phyloP scores from a whole-genome alignment of 2,888 invertebrate genomes.

The Lepeophtheirus nordmannii region DNA sequence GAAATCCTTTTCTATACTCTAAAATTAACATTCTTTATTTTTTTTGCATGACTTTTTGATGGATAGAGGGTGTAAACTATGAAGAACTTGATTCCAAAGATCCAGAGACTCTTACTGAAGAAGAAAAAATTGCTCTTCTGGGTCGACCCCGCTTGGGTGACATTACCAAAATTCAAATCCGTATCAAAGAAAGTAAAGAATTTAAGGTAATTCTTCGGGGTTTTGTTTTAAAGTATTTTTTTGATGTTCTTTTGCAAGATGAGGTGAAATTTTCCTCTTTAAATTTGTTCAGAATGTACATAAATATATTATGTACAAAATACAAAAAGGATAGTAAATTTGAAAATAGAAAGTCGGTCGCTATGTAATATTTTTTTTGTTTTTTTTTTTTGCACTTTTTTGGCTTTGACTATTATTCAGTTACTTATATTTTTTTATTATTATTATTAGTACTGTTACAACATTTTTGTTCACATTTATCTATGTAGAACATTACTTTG shows the following conservation, averaged over 20 bases:
- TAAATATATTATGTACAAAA: not conserved
- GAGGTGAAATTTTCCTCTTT: no score
- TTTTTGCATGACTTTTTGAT: not conserved
- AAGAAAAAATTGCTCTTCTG: constrained; percentile 70
- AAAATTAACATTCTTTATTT: not conserved
- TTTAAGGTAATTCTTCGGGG: constrained; percentile 60
- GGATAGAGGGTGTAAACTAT: constrained; percentile 24
- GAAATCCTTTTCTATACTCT: no score
- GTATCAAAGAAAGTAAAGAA: constrained; percentile 93
- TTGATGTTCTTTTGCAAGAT: not conserved
- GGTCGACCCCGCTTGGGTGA: constrained; percentile 86
- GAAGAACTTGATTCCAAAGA: constrained; percentile 38
- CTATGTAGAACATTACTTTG: no score
- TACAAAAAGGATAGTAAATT: no score
- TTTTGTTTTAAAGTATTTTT: constrained; percentile 28
- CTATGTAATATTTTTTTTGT: no score
- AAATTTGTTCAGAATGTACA: no score
- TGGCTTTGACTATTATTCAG: no score
- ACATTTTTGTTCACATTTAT: no score
- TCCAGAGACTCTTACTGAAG: constrained; percentile 53
- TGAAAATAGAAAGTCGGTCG: not conserved
- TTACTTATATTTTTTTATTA: no score
- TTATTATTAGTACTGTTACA: no score
- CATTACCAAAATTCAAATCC: constrained; percentile 62
- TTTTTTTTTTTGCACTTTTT: no score